Evolutionary conservation across 2,888 invertebrate species (phyloP), one percentile per base, ranked within the genome.

Genomic region (Meghimatium bilineatum): DNA sequence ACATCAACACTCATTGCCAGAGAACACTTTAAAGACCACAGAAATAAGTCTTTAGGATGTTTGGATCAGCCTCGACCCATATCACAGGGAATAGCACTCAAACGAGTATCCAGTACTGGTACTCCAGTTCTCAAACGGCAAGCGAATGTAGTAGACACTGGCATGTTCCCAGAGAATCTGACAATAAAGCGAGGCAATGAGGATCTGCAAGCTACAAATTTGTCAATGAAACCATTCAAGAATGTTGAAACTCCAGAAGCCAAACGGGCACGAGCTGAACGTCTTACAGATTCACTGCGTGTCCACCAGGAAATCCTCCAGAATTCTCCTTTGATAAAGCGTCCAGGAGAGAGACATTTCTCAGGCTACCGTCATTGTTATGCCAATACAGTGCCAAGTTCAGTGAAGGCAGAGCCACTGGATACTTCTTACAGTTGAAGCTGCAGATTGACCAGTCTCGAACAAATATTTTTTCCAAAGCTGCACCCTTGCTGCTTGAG

Each of bases 281-380:
- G 86, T 10, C 80, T 86, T 1, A 81, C 84, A 36, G 86, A 86
- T 71, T 86, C 86, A 1, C 80, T 86, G 1, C 78, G 86, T 0
- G 84, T 82, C 74, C 86, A 86, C 34, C 85, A 85, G 44, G 86
- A 86, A 78, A 86, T 86, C 29, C 78, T 86, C 38, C 83, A 85
- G 76, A 86, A 86, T 69, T 86, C 86, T 5, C 86, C 86, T 29
- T 81, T 86, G 78, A 84, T 86, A 29, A 86, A 86, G 69, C 78
- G 82, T 32, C 86, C 85, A 29, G 75, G 85, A 6, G 86, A 86
- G 67, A 80, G 84, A 23, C 84, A 86, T 82, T 84, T 85, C 49
- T 85, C 86, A 10, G 86, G 86, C 0, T 86, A 84, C 72, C 83
- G 86, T 6, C 85, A 86, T 36, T 85, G 85, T 32, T 86, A 86